Conservation (phyloP, 2,888 invertebrate genomes). For the Xanthia icteritia region DNA sequence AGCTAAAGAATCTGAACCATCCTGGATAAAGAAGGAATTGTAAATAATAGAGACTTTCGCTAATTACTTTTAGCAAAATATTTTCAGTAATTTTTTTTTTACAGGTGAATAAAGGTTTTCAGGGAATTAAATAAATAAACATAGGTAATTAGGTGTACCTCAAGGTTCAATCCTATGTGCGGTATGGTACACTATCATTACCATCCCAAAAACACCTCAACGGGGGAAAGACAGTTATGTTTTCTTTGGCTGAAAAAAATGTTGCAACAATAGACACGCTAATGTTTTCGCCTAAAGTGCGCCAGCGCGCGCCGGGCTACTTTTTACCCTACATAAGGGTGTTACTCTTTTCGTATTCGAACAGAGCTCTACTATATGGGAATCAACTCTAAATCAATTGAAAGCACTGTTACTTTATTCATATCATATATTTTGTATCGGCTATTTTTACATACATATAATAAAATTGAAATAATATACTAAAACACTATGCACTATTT, state of each 20-base stretch:
- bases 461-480: conserved; percentile 58
- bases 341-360: not conserved
- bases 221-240: not conserved
- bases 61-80: not conserved
- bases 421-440: conserved; percentile 63
- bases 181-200: not conserved
- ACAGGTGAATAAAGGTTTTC: not conserved
- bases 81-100: not conserved
- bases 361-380: not conserved
- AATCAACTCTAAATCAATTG: conserved; percentile 18
- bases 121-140: not conserved
- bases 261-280: not conserved
- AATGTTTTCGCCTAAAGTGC: not conserved
- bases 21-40: not conserved
- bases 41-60: not conserved
- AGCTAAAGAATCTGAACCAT: not conserved
- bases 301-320: too few relatives aligned
- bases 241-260: not conserved
- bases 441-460: conserved; percentile 51
- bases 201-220: not conserved
- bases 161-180: not conserved
- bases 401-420: conserved; percentile 44
- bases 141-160: not conserved
- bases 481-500: conserved; percentile 48
- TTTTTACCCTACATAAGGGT: not conserved